Base-by-base conservation (phyloP, 1,140 invertebrate species). In the Globodera ellingtonae region DNA sequence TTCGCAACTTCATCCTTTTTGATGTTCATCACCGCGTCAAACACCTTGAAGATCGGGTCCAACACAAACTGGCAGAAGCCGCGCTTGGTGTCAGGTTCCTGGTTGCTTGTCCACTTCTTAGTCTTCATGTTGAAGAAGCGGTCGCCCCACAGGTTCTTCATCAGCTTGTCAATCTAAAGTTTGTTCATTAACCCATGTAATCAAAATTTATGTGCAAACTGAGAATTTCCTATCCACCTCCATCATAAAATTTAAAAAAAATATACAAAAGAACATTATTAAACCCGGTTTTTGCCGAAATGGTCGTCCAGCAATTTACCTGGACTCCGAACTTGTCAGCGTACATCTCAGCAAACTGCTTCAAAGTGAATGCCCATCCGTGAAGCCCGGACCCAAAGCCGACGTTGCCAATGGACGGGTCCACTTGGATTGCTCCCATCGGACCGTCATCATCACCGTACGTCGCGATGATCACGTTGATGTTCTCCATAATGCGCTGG, bases 381-480 rank as follows among this genome's bases (percentile, higher is more conserved):
- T 99, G 98, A 74, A 99, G 94, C 72, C 92, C 98, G 59, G 97
- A 98, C 82, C 98, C 98, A 91, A 99, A 99, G 90, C 98, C 98
- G 83, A 99, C 97, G 82, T 95, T 98, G 89, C 97, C 98, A 91
- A 95, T 95, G 91, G 94, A 94, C 76, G 96, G 96, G 90, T 98
- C 95, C 85, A 98, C 95, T 86, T 94, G 93, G 80, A 98, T 95
- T 92, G 98, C 94, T 90, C 97, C 98, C 97, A 99, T 99, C 65
- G 98, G 97, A 83, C 97, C 97, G 88, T 93, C 92, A 86, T 98
- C 96, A 85, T 98, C 95, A 84, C 84, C 94, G 91, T 99, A 99
- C n/a, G 97, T 99, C 82, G 96, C 95, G 90, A 99, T 98, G 90
- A 99, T 99, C 81, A 99, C 97, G 92, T 99, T 99, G 52, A 99